Evolutionary conservation across 2,888 invertebrate genomes (phyloP).

Genomic region (Salpingus planirostris): DNA sequence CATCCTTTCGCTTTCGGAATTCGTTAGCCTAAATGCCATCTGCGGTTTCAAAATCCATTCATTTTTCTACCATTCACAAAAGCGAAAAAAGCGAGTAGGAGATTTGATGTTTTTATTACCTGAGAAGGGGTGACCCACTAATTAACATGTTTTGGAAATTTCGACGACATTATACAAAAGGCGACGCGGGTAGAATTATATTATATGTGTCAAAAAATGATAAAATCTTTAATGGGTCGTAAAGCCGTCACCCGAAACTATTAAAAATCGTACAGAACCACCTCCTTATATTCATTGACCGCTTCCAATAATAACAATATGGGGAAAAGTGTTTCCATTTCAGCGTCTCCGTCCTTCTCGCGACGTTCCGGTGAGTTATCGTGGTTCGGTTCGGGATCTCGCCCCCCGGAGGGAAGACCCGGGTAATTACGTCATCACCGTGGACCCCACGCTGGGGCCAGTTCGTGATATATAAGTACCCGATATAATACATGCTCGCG

Average conservation of each 20-base stretch:
- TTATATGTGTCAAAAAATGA: conserved; percentile 18
- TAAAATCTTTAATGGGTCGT: conserved; percentile 18
- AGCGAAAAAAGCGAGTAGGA: not conserved
- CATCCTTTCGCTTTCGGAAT: not conserved
- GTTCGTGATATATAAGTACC: conserved; percentile 32
- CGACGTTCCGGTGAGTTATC: conserved; percentile 29
- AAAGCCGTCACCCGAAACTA: conserved; percentile 13
- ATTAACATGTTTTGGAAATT: not conserved
- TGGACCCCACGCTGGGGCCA: conserved; percentile 26
- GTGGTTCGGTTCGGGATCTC: conserved; percentile 35
- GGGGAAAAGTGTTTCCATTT: too few species aligned
- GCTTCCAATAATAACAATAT: too few species aligned
- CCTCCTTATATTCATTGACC: too few species aligned
- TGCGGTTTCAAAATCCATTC: not conserved
- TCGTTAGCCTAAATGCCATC: not conserved
- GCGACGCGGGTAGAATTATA: too few species aligned
- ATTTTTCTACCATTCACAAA: not conserved
- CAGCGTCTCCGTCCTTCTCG: too few species aligned
- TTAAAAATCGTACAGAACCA: not conserved
- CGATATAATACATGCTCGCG: conserved; percentile 28
- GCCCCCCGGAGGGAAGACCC: conserved; percentile 32
- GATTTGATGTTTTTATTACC: not conserved
- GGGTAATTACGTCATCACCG: conserved; percentile 38
- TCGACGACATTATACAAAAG: not conserved
- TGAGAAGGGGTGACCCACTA: not conserved